A percentile compares a stretch with the other conserved stretches of the same genome.
These are phyloP conservation scores for Andrena flavipes DNA, from an alignment of 2,888 invertebrate genomes.

Conservation along the genomic window DNA sequence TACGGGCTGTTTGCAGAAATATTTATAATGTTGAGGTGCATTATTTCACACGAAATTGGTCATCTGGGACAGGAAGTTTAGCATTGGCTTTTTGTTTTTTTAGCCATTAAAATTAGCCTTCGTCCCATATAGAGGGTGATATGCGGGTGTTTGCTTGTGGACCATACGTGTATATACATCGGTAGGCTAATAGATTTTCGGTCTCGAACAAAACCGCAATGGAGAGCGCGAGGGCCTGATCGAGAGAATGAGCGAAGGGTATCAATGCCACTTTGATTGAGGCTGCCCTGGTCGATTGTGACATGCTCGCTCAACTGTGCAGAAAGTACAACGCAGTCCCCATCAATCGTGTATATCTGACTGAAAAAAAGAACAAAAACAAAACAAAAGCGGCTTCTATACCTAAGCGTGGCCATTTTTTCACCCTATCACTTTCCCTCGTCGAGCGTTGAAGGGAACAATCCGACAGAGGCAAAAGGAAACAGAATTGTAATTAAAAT, in stretches of 20 bases:
- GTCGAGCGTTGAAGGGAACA: conserved; percentile 44
- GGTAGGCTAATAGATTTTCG: conserved; percentile 82
- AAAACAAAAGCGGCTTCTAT: conserved; percentile 51
- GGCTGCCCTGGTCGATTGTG: conserved; percentile 81
- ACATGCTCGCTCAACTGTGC: conserved; percentile 83
- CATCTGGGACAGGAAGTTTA: neutral
- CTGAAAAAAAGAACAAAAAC: conserved; percentile 67
- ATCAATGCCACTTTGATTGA: conserved; percentile 84
- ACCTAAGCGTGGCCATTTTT: conserved; percentile 68
- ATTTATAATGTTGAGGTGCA: neutral
- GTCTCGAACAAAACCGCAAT: conserved; percentile 76
- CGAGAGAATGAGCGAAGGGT: conserved; percentile 74
- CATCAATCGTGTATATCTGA: conserved; percentile 72
- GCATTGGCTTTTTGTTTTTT: conserved; percentile 1
- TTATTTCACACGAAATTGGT: conserved; percentile 10
- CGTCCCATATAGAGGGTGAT: neutral
- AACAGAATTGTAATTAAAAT: neutral
- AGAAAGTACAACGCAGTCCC: conserved; percentile 77
- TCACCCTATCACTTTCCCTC: conserved; percentile 55
- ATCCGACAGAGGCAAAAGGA: neutral
- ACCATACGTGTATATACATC: conserved; percentile 56
- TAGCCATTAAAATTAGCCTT: conserved; percentile 35
- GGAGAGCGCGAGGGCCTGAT: conserved; percentile 65
- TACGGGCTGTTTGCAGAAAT: neutral
- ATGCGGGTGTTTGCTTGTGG: conserved; percentile 11